Percentiles rank a stretch among this genome's conserved stretches.
These are phyloP conservation scores for Blera fallax DNA, from an alignment of 2,888 invertebrate genomes.

Conservation along the genomic window DNA sequence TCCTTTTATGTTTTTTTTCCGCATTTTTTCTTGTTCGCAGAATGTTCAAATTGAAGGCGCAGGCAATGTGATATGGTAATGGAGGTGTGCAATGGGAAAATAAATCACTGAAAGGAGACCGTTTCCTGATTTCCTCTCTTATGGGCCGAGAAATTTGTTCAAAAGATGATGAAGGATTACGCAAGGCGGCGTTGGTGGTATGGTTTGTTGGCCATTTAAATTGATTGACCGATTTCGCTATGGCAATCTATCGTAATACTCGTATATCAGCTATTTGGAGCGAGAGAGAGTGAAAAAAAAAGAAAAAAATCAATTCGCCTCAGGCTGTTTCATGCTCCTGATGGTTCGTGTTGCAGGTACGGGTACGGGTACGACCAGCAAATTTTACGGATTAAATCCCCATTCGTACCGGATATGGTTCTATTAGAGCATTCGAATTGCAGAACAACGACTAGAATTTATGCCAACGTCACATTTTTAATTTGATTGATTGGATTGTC, in stretches of 20 bases:
- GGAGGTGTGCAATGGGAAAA: neutral
- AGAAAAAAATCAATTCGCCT: conserved; percentile 33
- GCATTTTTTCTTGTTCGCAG: neutral
- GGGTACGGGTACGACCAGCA: neutral
- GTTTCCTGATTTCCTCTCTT: neutral
- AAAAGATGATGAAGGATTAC: conserved; percentile 26
- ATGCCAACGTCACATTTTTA: conserved; percentile 56
- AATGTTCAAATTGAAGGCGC: neutral
- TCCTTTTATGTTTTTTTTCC: too few species aligned
- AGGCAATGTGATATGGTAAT: conserved; percentile 20
- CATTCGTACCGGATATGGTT: neutral
- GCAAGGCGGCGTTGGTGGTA: neutral
- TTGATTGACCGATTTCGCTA: conserved; percentile 54
- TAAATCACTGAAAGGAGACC: conserved; percentile 26
- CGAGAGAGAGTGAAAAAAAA: neutral
- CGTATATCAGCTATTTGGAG: conserved; percentile 6
- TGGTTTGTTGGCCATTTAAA: conserved; percentile 32
- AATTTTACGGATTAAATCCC: conserved; percentile 23
- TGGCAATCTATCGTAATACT: conserved; percentile 34
- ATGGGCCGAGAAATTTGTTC: neutral
- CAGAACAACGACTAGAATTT: conserved; percentile 33
- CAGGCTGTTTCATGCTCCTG: neutral
- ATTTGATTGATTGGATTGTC: conserved; percentile 63
- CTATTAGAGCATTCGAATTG: neutral
- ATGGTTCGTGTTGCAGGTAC: neutral